A percentile compares a stretch with the other conserved stretches of the same genome.
Conservation (phyloP, 2,113 vertebrate species). For the Calypte anna region DNA sequence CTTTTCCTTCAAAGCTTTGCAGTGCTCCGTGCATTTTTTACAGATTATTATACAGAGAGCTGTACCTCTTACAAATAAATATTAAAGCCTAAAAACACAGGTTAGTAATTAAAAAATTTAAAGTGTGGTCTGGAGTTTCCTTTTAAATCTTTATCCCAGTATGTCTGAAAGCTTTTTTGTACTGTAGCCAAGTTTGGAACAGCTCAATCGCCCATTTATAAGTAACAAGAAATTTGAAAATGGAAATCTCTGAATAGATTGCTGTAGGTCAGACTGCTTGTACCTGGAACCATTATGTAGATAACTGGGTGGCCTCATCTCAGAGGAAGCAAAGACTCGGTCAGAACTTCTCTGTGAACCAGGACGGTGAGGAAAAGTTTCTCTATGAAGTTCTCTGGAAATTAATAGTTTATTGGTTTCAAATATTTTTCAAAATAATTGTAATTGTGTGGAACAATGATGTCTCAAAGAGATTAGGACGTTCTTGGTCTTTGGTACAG, state of each 20-base stretch:
- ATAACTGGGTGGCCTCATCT: not conserved
- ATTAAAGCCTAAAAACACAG: not conserved
- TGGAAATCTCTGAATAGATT: not conserved
- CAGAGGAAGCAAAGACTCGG: not conserved
- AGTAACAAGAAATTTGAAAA: not conserved
- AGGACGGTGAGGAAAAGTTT: not conserved
- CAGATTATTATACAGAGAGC: not conserved
- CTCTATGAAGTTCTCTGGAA: not conserved
- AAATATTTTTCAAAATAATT: not conserved
- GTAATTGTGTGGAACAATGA: not conserved
- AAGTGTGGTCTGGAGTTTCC: conserved; percentile 21
- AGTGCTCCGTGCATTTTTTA: not conserved
- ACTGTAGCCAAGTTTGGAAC: conserved; percentile 26
- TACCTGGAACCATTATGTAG: not conserved
- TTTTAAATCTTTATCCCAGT: not conserved
- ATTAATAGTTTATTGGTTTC: fast-evolving
- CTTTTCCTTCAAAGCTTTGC: not conserved
- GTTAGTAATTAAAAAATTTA: conserved; percentile 43
- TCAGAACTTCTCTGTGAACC: not conserved
- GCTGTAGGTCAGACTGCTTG: not conserved
- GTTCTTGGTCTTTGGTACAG: not conserved
- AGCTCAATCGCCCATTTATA: not conserved
- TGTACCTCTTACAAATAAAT: not conserved
- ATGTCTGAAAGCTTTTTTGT: conserved; percentile 65
- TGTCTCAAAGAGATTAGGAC: not conserved